Conservation (phyloP, 2,113 vertebrate genomes). For the Hemiscyllium ocellatum region DNA sequence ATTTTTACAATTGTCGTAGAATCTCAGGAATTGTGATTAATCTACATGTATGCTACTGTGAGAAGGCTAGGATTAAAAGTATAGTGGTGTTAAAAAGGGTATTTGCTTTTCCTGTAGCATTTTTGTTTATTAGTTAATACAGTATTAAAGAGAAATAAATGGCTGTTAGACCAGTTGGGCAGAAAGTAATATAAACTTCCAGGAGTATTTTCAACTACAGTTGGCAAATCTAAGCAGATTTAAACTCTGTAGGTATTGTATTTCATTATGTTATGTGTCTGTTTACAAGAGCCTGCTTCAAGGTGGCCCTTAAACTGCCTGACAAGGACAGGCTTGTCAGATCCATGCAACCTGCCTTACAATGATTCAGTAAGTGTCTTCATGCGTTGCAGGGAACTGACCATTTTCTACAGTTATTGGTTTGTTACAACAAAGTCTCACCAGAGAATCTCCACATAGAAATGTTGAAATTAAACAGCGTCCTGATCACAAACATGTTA, state of each 20-base stretch:
- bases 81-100: neutral
- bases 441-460: neutral
- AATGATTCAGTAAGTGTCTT: neutral
- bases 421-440: neutral
- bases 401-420: slow-evolving; percentile 13
- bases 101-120: neutral
- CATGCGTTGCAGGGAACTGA: slow-evolving; percentile 5
- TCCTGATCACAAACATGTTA: neutral
- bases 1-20: neutral
- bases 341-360: neutral
- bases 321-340: slow-evolving; percentile 6
- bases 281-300: neutral
- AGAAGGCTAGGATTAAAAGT: neutral
- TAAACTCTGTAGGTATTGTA: neutral
- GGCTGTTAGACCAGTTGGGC: neutral
- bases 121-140: neutral
- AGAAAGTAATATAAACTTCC: neutral
- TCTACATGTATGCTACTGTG: neutral
- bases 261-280: neutral
- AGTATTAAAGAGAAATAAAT: neutral
- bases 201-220: neutral
- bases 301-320: slow-evolving; percentile 10
- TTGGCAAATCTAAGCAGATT: neutral
- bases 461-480: slow-evolving; percentile 28
- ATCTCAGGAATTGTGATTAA: neutral